phyloP scores from a whole-genome alignment of 2,797 vertebrate genomes.

The Lithobates sylvaticus region DNA sequence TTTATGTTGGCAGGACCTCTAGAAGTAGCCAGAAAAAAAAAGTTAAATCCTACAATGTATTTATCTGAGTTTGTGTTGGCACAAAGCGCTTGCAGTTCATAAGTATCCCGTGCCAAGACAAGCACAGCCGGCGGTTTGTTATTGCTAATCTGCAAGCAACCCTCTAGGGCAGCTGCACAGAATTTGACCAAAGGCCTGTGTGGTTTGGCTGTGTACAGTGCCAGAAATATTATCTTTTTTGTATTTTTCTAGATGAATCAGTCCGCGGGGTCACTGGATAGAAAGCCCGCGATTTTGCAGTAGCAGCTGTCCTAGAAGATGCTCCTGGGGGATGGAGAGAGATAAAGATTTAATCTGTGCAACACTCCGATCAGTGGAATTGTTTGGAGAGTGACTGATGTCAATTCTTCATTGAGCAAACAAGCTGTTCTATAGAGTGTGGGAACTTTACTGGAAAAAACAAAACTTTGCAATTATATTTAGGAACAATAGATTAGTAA shows the following conservation, averaged over 20 bases:
- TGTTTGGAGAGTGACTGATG: constrained; percentile 39
- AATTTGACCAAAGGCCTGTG: constrained; percentile 53
- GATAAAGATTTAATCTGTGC: constrained; percentile 51
- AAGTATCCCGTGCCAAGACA: constrained; percentile 51
- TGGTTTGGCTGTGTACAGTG: constrained; percentile 29
- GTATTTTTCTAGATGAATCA: constrained; percentile 48
- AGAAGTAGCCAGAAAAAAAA: constrained; percentile 50
- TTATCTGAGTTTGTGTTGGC: constrained; percentile 55
- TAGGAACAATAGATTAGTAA: too few species aligned
- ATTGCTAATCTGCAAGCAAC: constrained; percentile 60
- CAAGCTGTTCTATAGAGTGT: background rate
- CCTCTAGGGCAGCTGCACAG: constrained; percentile 46
- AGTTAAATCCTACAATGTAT: constrained; percentile 44
- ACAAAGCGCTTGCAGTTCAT: constrained; percentile 35
- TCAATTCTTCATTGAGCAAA: constrained; percentile 30
- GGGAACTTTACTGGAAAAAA: background rate
- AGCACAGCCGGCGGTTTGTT: constrained; percentile 60
- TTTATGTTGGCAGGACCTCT: constrained; percentile 31
- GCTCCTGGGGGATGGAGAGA: constrained; percentile 16
- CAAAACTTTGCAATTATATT: background rate
- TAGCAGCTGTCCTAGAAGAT: constrained; percentile 31
- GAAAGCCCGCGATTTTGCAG: constrained; percentile 20
- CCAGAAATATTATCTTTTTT: constrained; percentile 49
- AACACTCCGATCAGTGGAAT: constrained; percentile 29
- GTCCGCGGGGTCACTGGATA: constrained; percentile 25